These are phyloP conservation scores for Gambusia affinis DNA, from an alignment of 2,113 vertebrate species.

Conservation along the genomic window DNA sequence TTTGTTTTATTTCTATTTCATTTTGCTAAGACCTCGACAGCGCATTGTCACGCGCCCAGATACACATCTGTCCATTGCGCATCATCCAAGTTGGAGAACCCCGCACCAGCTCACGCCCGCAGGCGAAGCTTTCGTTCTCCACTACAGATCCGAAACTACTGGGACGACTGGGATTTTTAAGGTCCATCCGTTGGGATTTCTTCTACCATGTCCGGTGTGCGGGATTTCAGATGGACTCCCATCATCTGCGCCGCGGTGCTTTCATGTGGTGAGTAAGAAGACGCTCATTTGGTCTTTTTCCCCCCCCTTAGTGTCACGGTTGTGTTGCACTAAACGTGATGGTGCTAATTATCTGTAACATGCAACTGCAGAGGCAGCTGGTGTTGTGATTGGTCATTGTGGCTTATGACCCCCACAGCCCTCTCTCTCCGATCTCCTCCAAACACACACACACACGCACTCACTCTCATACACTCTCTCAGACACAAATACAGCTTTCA, in stretches of 20 bases:
- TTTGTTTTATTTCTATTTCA: too few relatives aligned
- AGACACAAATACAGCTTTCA: not conserved
- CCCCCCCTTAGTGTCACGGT: too few relatives aligned
- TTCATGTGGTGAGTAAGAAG: constrained; percentile 73
- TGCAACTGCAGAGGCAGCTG: constrained; percentile 54
- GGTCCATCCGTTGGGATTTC: constrained; percentile 61
- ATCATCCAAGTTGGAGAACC: constrained; percentile 50
- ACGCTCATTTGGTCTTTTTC: not conserved
- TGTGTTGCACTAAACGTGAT: constrained; percentile 45
- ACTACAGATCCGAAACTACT: constrained; percentile 27
- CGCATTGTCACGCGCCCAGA: constrained; percentile 1
- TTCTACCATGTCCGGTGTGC: constrained; percentile 78
- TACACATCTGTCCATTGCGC: constrained; percentile 21
- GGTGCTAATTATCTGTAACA: constrained; percentile 42
- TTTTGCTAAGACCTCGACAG: constrained; percentile 7
- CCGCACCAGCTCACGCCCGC: constrained; percentile 42
- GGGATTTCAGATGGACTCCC: constrained; percentile 72
- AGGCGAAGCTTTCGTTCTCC: constrained; percentile 35
- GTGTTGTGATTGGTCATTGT: constrained; percentile 49
- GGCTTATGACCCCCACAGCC: not conserved
- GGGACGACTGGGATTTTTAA: constrained; percentile 70
- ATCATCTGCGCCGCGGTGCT: constrained; percentile 69
- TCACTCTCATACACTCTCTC: too few relatives aligned
- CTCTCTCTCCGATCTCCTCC: not conserved
- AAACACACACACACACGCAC: not conserved